Base-by-base conservation (phyloP, 2,888 invertebrate species). In the Sarcophaga rosellei region DNA sequence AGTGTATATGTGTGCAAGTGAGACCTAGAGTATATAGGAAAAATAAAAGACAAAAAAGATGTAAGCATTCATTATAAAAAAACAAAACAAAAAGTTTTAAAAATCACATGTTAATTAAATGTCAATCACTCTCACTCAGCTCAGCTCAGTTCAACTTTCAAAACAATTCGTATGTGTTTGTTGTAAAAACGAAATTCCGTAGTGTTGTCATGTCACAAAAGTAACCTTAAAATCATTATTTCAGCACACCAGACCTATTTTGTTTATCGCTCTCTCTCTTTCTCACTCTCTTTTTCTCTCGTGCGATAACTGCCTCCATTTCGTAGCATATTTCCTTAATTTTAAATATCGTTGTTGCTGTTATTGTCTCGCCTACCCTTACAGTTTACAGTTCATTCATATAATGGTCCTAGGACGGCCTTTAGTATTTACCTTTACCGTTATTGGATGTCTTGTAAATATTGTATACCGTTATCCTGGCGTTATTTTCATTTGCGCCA, bases 41-140 rank as follows among this genome's bases (percentile, higher is more conserved):
- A 35, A 17, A 77, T 17, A 72, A 59, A 75, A 15, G 72, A 74
- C 23, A 47, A 83, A 45, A 78, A 20, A 69, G 83, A 86, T 81
- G 86, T 86, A 86, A 86, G 84, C 86, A 84, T 78, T 84, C 65
- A 66, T 84, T 59, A 66, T 21, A 35, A 44, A 35, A 35, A 35
- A 35, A 5, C 8, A 35, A 35, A 35, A 35, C 35, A 35, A 35
- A 35, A 35, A 35, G 0, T 2, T 35, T 35, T 8, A 35, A 35
- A 25, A 47, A 72, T 73, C 45, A 62, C 72, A 65, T 70, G 63
- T 84, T 75, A 70, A 53, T 53, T 53, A 17, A 53, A 73, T 74
- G 69, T 79, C 83, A 76, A 65, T 70, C 59, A 73, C 17, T 21
- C 65, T 35, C 53, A 53, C 66, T 66, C 70, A 47, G 72, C 72